Percentiles rank a stretch among this genome's conserved stretches.
Evolutionary conservation across 1,140 invertebrate species (phyloP).

Genomic region (Neomicropteryx cornuta): DNA sequence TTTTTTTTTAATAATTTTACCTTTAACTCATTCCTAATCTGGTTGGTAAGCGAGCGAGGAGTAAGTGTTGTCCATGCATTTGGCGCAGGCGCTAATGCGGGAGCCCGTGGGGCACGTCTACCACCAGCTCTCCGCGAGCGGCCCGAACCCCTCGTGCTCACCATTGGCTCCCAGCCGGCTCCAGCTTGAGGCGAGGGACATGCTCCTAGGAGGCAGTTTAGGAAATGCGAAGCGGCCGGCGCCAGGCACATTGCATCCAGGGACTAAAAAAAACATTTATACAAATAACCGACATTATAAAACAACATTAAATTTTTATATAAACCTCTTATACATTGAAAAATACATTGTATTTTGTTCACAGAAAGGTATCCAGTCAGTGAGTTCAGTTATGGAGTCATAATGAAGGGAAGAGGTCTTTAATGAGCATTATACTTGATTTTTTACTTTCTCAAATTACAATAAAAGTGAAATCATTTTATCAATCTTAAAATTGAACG

Average conservation of each 20-base stretch:
- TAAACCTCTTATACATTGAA: too few species aligned
- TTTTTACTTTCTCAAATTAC: too few species aligned
- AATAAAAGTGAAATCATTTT: too few species aligned
- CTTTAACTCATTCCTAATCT: constrained; percentile 76
- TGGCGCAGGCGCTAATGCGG: constrained; percentile 41
- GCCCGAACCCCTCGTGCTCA: constrained; percentile 10
- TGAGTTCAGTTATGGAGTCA: too few species aligned
- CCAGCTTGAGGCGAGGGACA: constrained; percentile 51
- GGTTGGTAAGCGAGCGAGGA: constrained; percentile 75
- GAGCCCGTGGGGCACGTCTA: constrained; percentile 8
- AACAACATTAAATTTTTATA: too few species aligned
- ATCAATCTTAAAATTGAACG: too few species aligned
- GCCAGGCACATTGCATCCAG: constrained; percentile 84
- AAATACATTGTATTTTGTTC: too few species aligned
- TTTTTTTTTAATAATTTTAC: constrained; percentile 21
- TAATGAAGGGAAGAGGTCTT: too few species aligned
- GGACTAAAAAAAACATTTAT: constrained; percentile 42
- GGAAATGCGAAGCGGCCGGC: constrained; percentile 83
- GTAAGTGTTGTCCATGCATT: constrained; percentile 79
- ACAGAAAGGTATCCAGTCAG: too few species aligned
- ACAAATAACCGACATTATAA: too few species aligned
- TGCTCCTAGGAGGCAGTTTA: constrained; percentile 86
- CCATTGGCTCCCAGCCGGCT: constrained; percentile 40
- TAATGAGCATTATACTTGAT: too few species aligned
- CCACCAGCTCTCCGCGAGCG: constrained; percentile 7